phyloP scores from a whole-genome alignment of 2,113 vertebrate genomes.

The Phrynocephalus versicolor region DNA sequence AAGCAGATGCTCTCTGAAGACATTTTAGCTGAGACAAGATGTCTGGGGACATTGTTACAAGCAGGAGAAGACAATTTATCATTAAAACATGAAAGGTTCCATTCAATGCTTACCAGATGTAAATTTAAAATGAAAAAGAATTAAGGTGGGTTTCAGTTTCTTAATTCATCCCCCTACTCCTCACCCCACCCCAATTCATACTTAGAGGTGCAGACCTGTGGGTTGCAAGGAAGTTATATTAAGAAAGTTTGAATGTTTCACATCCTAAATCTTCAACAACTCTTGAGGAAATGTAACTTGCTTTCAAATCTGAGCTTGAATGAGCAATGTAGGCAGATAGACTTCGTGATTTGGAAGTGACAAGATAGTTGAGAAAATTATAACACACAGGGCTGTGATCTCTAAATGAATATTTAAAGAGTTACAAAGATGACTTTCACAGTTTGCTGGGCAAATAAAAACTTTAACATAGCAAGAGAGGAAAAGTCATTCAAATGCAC shows the following conservation, averaged over 20 bases:
- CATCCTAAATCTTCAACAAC: constrained; percentile 74
- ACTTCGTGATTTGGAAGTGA: not conserved
- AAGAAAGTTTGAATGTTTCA: constrained; percentile 75
- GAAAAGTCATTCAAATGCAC: not conserved
- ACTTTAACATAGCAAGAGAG: not conserved
- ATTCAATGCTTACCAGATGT: constrained; percentile 95
- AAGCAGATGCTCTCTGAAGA: constrained; percentile 85
- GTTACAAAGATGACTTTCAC: not conserved
- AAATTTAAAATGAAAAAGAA: constrained; percentile 63
- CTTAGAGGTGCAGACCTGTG: constrained; percentile 70
- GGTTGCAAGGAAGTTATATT: constrained; percentile 73
- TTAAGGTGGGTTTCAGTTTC: constrained; percentile 78
- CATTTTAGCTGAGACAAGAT: constrained; percentile 73
- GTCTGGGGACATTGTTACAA: constrained; percentile 81
- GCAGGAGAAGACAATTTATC: constrained; percentile 84
- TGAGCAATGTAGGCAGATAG: not conserved
- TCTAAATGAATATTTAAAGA: not conserved
- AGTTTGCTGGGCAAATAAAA: not conserved
- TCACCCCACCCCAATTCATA: constrained; percentile 77
- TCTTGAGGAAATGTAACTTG: constrained; percentile 74
- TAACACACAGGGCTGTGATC: not conserved
- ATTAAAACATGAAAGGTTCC: constrained; percentile 85
- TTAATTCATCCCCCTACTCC: constrained; percentile 79
- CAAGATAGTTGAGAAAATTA: not conserved
- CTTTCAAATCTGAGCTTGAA: not conserved